Conservation (phyloP, 2,888 invertebrate genomes). For the Clistopyga incitator region DNA sequence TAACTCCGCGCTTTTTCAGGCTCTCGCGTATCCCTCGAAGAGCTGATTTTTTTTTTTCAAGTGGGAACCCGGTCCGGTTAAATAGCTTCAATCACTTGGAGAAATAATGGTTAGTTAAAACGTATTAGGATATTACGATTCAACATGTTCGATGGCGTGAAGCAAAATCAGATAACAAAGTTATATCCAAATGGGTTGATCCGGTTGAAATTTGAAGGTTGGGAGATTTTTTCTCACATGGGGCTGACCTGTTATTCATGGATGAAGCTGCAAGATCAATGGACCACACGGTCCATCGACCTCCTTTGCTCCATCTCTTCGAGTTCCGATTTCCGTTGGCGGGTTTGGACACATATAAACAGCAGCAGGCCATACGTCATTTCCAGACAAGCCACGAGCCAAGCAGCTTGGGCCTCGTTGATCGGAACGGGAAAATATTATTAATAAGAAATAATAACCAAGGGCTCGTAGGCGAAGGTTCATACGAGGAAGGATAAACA, state of each 20-base stretch:
- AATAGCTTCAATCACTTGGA: not conserved
- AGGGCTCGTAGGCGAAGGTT: constrained; percentile 38
- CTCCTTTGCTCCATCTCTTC: constrained; percentile 16
- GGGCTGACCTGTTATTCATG: too few species aligned
- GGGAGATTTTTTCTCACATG: too few species aligned
- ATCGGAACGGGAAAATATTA: constrained; percentile 64
- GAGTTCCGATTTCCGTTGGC: constrained; percentile 38
- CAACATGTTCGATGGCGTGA: too few species aligned
- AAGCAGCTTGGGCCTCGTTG: constrained; percentile 26
- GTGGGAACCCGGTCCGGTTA: not conserved
- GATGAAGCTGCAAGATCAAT: not conserved
- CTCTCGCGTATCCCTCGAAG: not conserved
- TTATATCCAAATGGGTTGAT: too few species aligned
- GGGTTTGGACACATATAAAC: not conserved
- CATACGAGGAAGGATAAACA: constrained; percentile 59
- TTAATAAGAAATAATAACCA: constrained; percentile 68
- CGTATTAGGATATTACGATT: too few species aligned
- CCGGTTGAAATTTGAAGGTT: too few species aligned
- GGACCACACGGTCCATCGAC: constrained; percentile 4
- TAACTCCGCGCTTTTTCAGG: constrained; percentile 17
- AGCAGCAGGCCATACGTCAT: constrained; percentile 48
- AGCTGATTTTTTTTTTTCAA: constrained; percentile 10
- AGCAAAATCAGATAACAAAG: too few species aligned
- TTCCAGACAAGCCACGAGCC: constrained; percentile 33
- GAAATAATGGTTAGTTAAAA: not conserved